Evolutionary conservation across 2,888 invertebrate genomes (phyloP).

Genomic region (Tuberolachnus salignus): DNA sequence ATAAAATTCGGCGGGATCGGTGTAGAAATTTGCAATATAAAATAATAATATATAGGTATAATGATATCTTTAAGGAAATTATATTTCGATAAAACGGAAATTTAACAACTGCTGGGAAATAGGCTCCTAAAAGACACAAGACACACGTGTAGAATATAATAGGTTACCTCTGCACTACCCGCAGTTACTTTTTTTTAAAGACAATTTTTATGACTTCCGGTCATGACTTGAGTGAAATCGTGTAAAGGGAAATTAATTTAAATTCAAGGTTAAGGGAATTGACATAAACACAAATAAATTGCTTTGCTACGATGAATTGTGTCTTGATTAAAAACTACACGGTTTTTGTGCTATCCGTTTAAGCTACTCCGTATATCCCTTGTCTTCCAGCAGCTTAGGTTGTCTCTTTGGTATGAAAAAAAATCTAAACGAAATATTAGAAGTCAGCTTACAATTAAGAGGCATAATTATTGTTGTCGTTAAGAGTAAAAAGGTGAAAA

Average conservation of each 20-base stretch:
- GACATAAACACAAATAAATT: slow-evolving; percentile 49
- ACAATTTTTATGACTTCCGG: slow-evolving; percentile 5
- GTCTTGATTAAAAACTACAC: slow-evolving; percentile 37
- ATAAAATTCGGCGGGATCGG: too few relatives aligned
- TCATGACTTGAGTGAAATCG: neutral
- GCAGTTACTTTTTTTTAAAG: slow-evolving; percentile 22
- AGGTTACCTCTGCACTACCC: neutral
- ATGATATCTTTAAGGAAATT: slow-evolving; percentile 16
- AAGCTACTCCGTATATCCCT: slow-evolving; percentile 15
- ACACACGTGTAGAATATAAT: slow-evolving; percentile 30
- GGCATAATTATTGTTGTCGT: too few relatives aligned
- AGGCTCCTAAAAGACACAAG: neutral
- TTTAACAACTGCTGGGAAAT: slow-evolving; percentile 34
- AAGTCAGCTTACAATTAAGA: too few relatives aligned
- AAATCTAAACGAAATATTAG: too few relatives aligned
- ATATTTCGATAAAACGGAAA: slow-evolving; percentile 32
- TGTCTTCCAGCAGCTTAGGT: neutral
- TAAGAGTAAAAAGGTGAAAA: too few relatives aligned
- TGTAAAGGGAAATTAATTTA: slow-evolving; percentile 13
- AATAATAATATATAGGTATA: neutral
- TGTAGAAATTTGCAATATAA: too few relatives aligned
- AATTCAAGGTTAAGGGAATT: slow-evolving; percentile 36
- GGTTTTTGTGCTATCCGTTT: slow-evolving; percentile 6
- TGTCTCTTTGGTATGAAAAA: too few relatives aligned
- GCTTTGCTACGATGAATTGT: slow-evolving; percentile 18